These are phyloP conservation scores for Fissipunctia ypsillon DNA, from an alignment of 2,888 invertebrate species.

Conservation along the genomic window DNA sequence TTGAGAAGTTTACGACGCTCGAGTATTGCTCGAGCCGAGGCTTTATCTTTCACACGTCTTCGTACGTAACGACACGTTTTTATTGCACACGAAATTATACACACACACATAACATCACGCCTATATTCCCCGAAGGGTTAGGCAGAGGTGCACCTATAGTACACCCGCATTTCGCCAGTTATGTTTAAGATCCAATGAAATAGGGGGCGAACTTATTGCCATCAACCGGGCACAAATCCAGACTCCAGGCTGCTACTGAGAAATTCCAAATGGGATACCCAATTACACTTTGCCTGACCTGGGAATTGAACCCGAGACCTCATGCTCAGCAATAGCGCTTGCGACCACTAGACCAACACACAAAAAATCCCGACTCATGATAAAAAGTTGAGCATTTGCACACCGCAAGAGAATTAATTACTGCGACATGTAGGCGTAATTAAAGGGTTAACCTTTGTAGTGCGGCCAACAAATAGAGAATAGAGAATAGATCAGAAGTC, in stretches of 20 bases:
- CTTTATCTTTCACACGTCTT: constrained; percentile 64
- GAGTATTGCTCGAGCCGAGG: constrained; percentile 40
- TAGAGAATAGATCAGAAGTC: constrained; percentile 80
- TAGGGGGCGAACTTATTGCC: too few relatives aligned
- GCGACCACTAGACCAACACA: constrained; percentile 10
- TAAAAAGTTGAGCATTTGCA: constrained; percentile 26
- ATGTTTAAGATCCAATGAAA: too few relatives aligned
- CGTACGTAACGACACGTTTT: constrained; percentile 58
- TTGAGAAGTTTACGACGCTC: constrained; percentile 63
- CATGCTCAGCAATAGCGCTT: too few relatives aligned
- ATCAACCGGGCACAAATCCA: too few relatives aligned
- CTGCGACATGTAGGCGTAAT: constrained; percentile 46
- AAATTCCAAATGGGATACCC: too few relatives aligned
- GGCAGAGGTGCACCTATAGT: too few relatives aligned
- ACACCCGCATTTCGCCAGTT: too few relatives aligned
- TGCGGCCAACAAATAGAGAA: constrained; percentile 65
- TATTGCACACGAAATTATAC: constrained; percentile 54
- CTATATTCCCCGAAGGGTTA: too few relatives aligned
- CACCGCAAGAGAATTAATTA: constrained; percentile 46
- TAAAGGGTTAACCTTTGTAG: constrained; percentile 49
- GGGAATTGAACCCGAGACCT: too few relatives aligned
- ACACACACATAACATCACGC: background rate
- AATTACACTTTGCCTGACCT: too few relatives aligned
- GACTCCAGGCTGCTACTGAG: too few relatives aligned
- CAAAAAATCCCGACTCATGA: constrained; percentile 38